A percentile compares a stretch with the other conserved stretches of the same genome.
Conservation (phyloP, 2,888 invertebrate species). For the Lithophane semibrunnea region DNA sequence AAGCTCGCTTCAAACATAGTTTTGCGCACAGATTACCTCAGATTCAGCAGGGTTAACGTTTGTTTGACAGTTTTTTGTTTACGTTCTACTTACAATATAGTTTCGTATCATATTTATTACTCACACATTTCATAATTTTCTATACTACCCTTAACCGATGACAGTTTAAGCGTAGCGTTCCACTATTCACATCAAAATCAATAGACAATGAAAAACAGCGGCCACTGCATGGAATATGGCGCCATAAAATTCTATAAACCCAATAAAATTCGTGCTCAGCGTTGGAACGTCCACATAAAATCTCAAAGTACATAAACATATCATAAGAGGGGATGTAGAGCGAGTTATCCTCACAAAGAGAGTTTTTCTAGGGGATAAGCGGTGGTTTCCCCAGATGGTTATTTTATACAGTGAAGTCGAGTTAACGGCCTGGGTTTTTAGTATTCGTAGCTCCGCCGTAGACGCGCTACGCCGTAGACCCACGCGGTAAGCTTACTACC, state of each 20-base stretch:
- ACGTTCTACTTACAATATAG: constrained; percentile 6
- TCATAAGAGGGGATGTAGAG: constrained; percentile 89
- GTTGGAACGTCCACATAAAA: constrained; percentile 90
- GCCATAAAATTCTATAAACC: constrained; percentile 90
- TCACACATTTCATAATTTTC: constrained; percentile 50
- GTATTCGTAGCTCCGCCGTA: constrained; percentile 66
- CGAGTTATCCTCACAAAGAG: constrained; percentile 89
- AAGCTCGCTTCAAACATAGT: constrained; percentile 81
- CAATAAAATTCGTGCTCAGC: constrained; percentile 90
- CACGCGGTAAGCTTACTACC: constrained; percentile 53
- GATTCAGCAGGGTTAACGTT: constrained; percentile 36
- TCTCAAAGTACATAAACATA: constrained; percentile 90
- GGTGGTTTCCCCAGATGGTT: constrained; percentile 88
- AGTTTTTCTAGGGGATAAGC: constrained; percentile 88
- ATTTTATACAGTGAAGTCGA: constrained; percentile 89
- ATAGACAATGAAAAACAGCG: constrained; percentile 89
- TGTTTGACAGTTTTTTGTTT: constrained; percentile 54
- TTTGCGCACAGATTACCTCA: constrained; percentile 70
- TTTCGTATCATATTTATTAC: constrained; percentile 33
- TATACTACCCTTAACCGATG: constrained; percentile 65
- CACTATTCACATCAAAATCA: constrained; percentile 82
- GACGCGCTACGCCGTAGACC: constrained; percentile 66
- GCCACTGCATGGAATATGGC: constrained; percentile 86
- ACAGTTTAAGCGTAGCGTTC: constrained; percentile 74
- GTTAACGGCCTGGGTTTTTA: constrained; percentile 82